Evolutionary conservation across 2,113 vertebrate genomes (phyloP), one percentile per base, ranked within the genome.

Genomic region (Sprattus sprattus): DNA sequence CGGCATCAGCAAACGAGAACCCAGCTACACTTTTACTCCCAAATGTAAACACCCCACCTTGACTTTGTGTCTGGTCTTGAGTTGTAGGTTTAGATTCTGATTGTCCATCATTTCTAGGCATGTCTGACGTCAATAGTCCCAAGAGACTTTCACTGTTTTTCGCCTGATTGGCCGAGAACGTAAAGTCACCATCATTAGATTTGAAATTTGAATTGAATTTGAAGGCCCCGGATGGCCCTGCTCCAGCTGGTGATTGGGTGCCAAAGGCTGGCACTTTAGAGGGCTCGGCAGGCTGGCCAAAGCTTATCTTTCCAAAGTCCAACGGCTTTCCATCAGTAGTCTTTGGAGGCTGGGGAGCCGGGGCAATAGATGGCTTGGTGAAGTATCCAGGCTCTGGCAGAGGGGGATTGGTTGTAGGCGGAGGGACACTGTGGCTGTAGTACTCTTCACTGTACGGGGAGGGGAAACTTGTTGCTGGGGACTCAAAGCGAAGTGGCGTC

Each of bases 151-250:
- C 97, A 6, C 90, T 97, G 54, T 95, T 95, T 52, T 96, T 97
- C 81, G 89, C 88, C 81, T 98, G 96, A 50, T 95, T 94, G 45
- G 96, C 93, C 52, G 97, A 95, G 93, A 99, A 99, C 9, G 96
- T 98, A 20, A 99, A 99, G 90, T 99, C 98, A 9, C 98, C 97
- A 91, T 99, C 97, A 57, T 99, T 98, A 39, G 97, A 98, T 91
- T 99, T 99, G 90, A 99, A 99, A 91, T 99, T 99, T 18, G 97
- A 97, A 89, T 97, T 99, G 94, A 99, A 99, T 90, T 99, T 99
- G 91, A 99, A 99, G 81, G 96, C 93, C 89, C 95, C 81, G 3
- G 71, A 4, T 78, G 71, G 28, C 11, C 4, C 10, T 8, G 95
- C 88, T 1, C 93, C 85, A 81, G 97, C 95, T 45, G 94, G 93